Evolutionary conservation across 2,888 invertebrate genomes (phyloP), one percentile per base, ranked within the genome.

Genomic region (Meganola albula): DNA sequence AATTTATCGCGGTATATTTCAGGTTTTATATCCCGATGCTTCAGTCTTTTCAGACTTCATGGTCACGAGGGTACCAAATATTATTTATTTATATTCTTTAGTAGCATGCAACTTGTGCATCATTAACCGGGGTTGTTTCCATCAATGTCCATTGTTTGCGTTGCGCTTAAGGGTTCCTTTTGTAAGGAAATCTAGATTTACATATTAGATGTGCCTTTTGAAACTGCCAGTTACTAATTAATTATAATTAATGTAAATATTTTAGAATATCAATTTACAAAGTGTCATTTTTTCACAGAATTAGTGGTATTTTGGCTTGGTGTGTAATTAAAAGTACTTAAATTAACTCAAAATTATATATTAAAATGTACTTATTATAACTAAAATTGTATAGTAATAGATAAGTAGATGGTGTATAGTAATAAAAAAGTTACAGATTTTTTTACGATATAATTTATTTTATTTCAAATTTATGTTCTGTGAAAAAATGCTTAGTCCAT

Each of bases 211-310:
- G 77, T 82, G 82, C 80, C 80, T 83, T 80, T 68, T 67, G 57
- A 70, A 74, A 77, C 78, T 82, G 80, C 77, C 80, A 82, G 74
- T 75, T 77, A 80, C 70, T 78, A 73, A 79, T 58, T 66, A 66
- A 63, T 49, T 47, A 53, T 53, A 16, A 54, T 48, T 67, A 68
- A 65, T 79, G 77, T 79, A 77, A 70, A 77, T 78, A 79, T 53
- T 60, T 57, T 63, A 62, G 58, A 45, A 49, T 58, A 52, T 56
- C 44, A 54, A 53, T 55, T 54, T 48, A 49, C 44, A 45, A 38
- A 32, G 24, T 37, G 47, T 44, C 57, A 59, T 67, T 71, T 74
- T 68, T 77, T 74, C 74, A 74, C 69, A 69, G 70, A 72, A 54
- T 22, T 33, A 31, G 28, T 33, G 10, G 30, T 35, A 28, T 46